phyloP scores from a whole-genome alignment of 1,140 invertebrate genomes.

The Drosophila persimilis region DNA sequence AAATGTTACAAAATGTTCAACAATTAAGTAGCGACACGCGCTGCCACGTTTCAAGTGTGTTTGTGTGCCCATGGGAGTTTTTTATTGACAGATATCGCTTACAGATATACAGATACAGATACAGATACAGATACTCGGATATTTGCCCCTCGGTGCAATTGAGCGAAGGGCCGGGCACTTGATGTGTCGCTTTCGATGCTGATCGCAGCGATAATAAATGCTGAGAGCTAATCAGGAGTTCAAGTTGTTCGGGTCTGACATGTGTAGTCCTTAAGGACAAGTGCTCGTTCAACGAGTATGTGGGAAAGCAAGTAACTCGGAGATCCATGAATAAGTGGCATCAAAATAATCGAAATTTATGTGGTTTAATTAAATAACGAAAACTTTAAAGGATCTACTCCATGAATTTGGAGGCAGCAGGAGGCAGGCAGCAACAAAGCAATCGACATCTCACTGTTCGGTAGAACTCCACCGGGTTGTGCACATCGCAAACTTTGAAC shows the following conservation, averaged over 20 bases:
- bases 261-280: constrained; percentile 53
- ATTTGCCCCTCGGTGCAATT: constrained; percentile 52
- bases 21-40: constrained; percentile 81
- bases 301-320: constrained; percentile 2
- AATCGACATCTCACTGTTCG: too few species aligned
- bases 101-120: constrained; percentile 40
- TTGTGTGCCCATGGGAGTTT: constrained; percentile 47
- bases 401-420: too few species aligned
- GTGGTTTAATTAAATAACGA: too few species aligned
- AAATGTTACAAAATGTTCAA: constrained; percentile 83
- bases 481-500: too few species aligned
- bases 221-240: constrained; percentile 62
- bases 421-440: too few species aligned
- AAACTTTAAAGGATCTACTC: too few species aligned
- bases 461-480: too few species aligned
- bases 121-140: constrained; percentile 22
- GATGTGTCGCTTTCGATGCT: constrained; percentile 36
- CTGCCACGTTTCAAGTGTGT: constrained; percentile 72
- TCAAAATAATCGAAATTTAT: too few species aligned
- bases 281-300: constrained; percentile 32
- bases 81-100: constrained; percentile 73
- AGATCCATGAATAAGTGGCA: too few species aligned
- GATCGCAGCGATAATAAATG: constrained; percentile 57
- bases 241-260: constrained; percentile 38
- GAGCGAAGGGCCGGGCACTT: constrained; percentile 43